Evolutionary conservation across 2,113 vertebrate genomes (phyloP), one percentile per base, ranked within the genome.

Genomic region (Calypte anna): DNA sequence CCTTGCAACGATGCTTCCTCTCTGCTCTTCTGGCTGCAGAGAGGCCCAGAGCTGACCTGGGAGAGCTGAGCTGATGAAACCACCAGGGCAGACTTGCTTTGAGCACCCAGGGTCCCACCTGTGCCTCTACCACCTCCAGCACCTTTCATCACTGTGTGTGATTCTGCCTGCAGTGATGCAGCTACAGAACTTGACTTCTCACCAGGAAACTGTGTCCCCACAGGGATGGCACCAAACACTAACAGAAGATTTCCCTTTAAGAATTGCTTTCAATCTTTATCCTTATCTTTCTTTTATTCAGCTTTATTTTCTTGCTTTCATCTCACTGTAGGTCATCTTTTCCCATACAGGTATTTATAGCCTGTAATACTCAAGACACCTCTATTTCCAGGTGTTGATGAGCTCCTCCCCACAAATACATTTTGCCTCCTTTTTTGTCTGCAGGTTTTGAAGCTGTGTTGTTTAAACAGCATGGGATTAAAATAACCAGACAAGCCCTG

Each of bases 131-230:
- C 28, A 67, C 40, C 40, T 40, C 40, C 40, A 40, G 40, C 40
- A 40, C 40, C 40, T 40, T 40, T 76, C 54, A 57, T 25, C 10
- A 10, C 0, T 0, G 3, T 9, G 10, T 0, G 2, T 54, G 69
- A 77, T 50, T 88, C 75, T 62, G 9, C 4, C 1, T 28, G 25
- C 27, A 44, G 44, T 33, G 38, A 30, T 0, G 0, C 8, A 57
- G 33, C 43, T 64, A 16, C 10, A 79, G 57, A 59, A 25, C 1
- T 0, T 17, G 13, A 53, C 23, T 19, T 44, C 69, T 51, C 43
- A 78, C 12, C 19, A 9, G 38, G 48, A 11, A 11, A 79, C 28
- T 12, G 30, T 50, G 58, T 70, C 16, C 53, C 48, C 0, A 0
- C 8, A 3, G 27, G 22, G 27, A 51, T 13, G 27, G 61, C 36